A percentile compares a stretch with the other conserved stretches of the same genome.
phyloP scores from a whole-genome alignment of 1,140 invertebrate species.

The Drosophila neocordata region DNA sequence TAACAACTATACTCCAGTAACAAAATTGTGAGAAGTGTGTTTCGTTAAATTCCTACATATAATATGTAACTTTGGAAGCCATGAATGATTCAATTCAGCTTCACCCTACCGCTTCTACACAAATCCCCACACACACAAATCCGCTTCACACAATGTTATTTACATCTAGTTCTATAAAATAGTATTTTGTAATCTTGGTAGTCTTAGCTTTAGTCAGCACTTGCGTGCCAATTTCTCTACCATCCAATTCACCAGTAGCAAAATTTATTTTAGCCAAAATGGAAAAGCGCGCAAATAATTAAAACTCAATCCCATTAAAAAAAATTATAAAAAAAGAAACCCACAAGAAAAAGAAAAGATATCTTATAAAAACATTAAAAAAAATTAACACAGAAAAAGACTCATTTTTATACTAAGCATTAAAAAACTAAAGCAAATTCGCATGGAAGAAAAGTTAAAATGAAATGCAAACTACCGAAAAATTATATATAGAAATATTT shows the following conservation, averaged over 20 bases:
- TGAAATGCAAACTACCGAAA: slow-evolving; percentile 6
- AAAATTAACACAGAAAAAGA: slow-evolving; percentile 40
- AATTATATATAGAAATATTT: slow-evolving; percentile 52
- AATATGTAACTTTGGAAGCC: neutral
- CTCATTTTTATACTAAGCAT: slow-evolving; percentile 59
- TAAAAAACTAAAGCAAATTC: slow-evolving; percentile 25
- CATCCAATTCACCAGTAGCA: slow-evolving; percentile 20
- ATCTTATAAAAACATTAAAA: neutral
- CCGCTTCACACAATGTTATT: slow-evolving; percentile 19
- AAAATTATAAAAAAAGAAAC: neutral
- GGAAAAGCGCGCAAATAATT: slow-evolving; percentile 17
- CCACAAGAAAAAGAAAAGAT: neutral
- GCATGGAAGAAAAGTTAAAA: slow-evolving; percentile 22
- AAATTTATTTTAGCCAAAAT: slow-evolving; percentile 39
- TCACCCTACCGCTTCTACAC: neutral
- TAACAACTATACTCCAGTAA: neutral
- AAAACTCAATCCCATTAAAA: slow-evolving; percentile 14
- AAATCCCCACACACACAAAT: neutral
- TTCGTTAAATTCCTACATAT: neutral
- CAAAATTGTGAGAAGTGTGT: neutral
- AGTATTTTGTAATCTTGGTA: slow-evolving; percentile 35
- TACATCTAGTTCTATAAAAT: slow-evolving; percentile 36
- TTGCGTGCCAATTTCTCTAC: slow-evolving; percentile 19
- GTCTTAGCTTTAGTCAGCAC: slow-evolving; percentile 30
- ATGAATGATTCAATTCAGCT: neutral